A percentile compares a stretch with the other conserved stretches of the same genome.
Evolutionary conservation across 2,113 vertebrate species (phyloP).

Genomic region (Sisor rabdophorus): DNA sequence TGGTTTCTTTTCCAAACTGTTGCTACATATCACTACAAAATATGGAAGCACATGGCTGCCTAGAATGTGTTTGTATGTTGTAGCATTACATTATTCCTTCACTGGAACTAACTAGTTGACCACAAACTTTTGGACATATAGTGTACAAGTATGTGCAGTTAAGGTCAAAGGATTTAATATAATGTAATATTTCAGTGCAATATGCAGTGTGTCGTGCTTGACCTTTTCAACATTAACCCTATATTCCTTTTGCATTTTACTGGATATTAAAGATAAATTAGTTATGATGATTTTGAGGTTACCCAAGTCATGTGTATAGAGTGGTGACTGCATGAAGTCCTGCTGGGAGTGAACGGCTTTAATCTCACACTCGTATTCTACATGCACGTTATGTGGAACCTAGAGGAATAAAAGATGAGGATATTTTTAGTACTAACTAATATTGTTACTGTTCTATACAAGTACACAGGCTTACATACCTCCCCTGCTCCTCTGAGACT

Average conservation of each 20-base stretch:
- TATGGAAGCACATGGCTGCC: too few relatives aligned
- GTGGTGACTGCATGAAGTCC: constrained; percentile 70
- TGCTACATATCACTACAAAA: too few relatives aligned
- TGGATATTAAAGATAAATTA: not conserved
- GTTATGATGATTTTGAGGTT: constrained; percentile 21
- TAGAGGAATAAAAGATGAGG: constrained; percentile 47
- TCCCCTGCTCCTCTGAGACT: constrained; percentile 78
- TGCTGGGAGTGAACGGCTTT: constrained; percentile 74
- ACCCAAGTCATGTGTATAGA: constrained; percentile 57
- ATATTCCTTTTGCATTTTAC: not conserved
- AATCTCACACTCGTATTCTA: constrained; percentile 86
- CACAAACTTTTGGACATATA: too few relatives aligned
- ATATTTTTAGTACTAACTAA: not conserved
- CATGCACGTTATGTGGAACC: constrained; percentile 78
- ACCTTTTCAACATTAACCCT: too few relatives aligned
- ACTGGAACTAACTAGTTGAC: too few relatives aligned
- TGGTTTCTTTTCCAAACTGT: too few relatives aligned
- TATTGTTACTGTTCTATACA: not conserved
- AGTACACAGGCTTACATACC: constrained; percentile 59
- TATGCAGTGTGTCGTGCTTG: too few relatives aligned
- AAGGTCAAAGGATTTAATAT: not conserved
- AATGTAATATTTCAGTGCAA: not conserved
- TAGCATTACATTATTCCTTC: too few relatives aligned
- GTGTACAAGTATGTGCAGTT: not conserved
- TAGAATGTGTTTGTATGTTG: too few relatives aligned